Percentiles rank a stretch among this genome's conserved stretches.
Evolutionary conservation across 2,888 invertebrate genomes (phyloP).

Genomic region (Caenorhabditis afra): DNA sequence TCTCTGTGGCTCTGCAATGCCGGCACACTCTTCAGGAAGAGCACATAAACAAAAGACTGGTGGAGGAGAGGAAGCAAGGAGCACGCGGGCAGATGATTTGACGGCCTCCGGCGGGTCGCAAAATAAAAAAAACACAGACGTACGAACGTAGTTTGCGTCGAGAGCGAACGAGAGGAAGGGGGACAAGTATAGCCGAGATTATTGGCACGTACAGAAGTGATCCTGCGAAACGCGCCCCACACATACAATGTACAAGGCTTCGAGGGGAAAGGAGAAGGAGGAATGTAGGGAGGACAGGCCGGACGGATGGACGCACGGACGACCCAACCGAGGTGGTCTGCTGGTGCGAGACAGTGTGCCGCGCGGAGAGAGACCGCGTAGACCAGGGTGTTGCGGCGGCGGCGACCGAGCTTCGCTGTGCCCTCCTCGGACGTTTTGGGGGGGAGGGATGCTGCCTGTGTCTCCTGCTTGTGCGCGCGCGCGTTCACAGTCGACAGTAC

Average conservation of each 20-base stretch:
- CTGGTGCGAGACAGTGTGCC: slow-evolving; percentile 2
- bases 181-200: not conserved
- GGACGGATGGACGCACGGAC: slow-evolving; percentile 37
- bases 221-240: slow-evolving; percentile 15
- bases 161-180: not conserved
- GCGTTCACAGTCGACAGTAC: slow-evolving; percentile 52
- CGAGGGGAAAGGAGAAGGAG: slow-evolving; percentile 6
- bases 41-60: slow-evolving; percentile 57
- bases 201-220: slow-evolving; percentile 15
- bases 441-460: not conserved
- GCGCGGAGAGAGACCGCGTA: slow-evolving; percentile 32
- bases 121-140: slow-evolving; percentile 32
- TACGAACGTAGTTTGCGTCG: slow-evolving; percentile 13
- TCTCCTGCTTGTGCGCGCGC: slow-evolving; percentile 34
- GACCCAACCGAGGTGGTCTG: slow-evolving; percentile 25
- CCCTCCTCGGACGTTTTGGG: slow-evolving; percentile 44
- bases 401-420: slow-evolving; percentile 34
- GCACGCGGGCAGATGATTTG: slow-evolving; percentile 40
- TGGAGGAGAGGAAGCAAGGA: slow-evolving; percentile 18
- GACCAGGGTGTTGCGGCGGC: slow-evolving; percentile 14
- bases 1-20: slow-evolving; percentile 6
- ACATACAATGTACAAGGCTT: slow-evolving; percentile 32
- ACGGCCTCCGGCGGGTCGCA: slow-evolving; percentile 12
- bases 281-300: slow-evolving; percentile 38
- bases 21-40: slow-evolving; percentile 41